Evolutionary conservation across 2,797 vertebrate genomes (phyloP).

Genomic region (Ispidina lecontei): DNA sequence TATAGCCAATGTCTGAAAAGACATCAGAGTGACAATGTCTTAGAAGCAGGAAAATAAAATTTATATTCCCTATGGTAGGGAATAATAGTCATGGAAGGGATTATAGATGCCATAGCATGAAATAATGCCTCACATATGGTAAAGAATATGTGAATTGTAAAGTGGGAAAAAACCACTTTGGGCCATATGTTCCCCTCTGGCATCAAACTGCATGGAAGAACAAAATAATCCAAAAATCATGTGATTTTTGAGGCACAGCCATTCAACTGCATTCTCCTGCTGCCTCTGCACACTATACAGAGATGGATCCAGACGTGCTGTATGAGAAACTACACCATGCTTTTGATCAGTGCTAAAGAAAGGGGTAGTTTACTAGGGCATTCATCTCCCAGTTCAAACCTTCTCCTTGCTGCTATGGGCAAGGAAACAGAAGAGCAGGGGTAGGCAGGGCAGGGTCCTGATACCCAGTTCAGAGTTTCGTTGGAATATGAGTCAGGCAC

Average conservation of each 20-base stretch:
- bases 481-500: not conserved
- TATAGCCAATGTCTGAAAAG: not conserved
- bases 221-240: slow-evolving; percentile 46
- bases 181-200: slow-evolving; percentile 18
- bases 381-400: not conserved
- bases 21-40: not conserved
- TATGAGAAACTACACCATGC: not conserved
- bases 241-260: not conserved
- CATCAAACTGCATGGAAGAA: not conserved
- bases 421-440: not conserved
- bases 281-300: not conserved
- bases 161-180: not conserved
- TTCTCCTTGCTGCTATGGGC: not conserved
- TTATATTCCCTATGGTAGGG: not conserved
- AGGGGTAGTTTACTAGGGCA: not conserved
- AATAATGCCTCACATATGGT: slow-evolving; percentile 16
- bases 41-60: not conserved
- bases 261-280: not conserved
- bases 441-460: not conserved
- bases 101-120: slow-evolving; percentile 10
- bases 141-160: slow-evolving; percentile 4
- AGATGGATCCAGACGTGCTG: not conserved
- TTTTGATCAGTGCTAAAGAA: not conserved
- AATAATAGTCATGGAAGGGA: not conserved
- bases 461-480: not conserved